Evolutionary conservation across 2,113 vertebrate genomes (phyloP), one percentile per base, ranked within the genome.

Genomic region (Acrocephalus arundinaceus): DNA sequence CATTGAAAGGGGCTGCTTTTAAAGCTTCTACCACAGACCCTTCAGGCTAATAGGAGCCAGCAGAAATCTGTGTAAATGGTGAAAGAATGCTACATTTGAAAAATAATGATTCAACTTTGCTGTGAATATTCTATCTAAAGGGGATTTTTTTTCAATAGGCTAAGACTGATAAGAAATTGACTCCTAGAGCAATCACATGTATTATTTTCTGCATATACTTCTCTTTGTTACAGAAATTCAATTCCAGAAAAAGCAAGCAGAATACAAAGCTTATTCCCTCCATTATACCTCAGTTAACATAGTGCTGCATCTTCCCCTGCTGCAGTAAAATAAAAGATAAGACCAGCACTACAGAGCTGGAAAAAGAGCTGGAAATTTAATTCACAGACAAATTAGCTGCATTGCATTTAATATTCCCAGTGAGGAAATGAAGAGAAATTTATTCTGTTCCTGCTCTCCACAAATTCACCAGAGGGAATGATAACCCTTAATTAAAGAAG

Each of bases 401-500:
- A 43, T 72, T 81, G 28, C 70, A 89, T 82, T 94, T 96, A 92
- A 94, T 96, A 96, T 90, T 95, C 93, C 93, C 92, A 95, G 49
- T 66, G 93, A 94, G 96, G 86, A 95, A 96, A 93, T 96, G 70
- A 95, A 95, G 78, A 95, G 17, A 90, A 89, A 93, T 94, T 88
- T 76, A 92, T 93, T 95, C 76, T 87, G 49, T 89, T 93, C 68
- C 59, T 68, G 14, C 79, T 93, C 35, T 95, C 88, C 77, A 89
- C 68, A 93, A 93, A 96, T 84, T 88, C 79, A 95, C 88, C 45
- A 94, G 82, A 84, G 88, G 90, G 75, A 96, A 95, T 68, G 90
- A 93, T 92, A 95, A 84, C 76, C 87, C 73, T 90, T 90, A 96
- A 95, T 94, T 95, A 95, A 93, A 87, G 79, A 94, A 94, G 95